Percentiles rank a stretch among this genome's conserved stretches.
Conservation (phyloP, 2,113 vertebrate genomes). For the Aviceda subcristata region DNA sequence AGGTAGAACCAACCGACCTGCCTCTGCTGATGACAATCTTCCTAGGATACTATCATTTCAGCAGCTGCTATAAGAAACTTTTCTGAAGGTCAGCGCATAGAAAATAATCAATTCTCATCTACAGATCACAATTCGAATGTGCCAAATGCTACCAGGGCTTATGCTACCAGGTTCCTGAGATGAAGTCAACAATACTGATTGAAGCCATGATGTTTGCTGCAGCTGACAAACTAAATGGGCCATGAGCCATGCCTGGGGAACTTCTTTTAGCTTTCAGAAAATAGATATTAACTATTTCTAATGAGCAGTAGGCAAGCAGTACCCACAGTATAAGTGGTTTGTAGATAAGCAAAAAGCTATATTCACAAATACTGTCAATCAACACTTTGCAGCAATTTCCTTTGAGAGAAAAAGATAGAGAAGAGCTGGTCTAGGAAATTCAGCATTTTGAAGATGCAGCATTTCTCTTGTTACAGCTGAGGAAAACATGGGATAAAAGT, state of each 20-base stretch:
- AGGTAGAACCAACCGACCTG: neutral
- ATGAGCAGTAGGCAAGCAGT: neutral
- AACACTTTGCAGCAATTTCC: neutral
- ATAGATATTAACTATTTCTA: neutral
- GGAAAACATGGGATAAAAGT: neutral
- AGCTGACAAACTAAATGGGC: neutral
- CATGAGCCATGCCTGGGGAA: neutral
- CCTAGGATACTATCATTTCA: neutral
- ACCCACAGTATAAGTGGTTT: neutral
- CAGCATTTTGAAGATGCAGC: neutral
- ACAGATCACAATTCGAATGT: neutral
- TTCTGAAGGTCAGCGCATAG: neutral
- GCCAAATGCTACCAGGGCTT: neutral
- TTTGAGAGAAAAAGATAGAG: neutral
- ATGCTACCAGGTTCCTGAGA: neutral
- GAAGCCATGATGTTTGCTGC: neutral
- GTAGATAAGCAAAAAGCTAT: conserved; percentile 1
- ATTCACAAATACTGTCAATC: conserved; percentile 6
- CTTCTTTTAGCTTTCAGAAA: neutral
- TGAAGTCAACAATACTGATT: neutral
- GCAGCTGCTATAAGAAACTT: neutral
- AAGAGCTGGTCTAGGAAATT: neutral
- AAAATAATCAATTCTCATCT: conserved; percentile 5
- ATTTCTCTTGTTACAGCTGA: neutral
- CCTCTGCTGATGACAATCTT: neutral